Evolutionary conservation across 2,888 invertebrate genomes (phyloP).

Genomic region (Synergus laeviventris): DNA sequence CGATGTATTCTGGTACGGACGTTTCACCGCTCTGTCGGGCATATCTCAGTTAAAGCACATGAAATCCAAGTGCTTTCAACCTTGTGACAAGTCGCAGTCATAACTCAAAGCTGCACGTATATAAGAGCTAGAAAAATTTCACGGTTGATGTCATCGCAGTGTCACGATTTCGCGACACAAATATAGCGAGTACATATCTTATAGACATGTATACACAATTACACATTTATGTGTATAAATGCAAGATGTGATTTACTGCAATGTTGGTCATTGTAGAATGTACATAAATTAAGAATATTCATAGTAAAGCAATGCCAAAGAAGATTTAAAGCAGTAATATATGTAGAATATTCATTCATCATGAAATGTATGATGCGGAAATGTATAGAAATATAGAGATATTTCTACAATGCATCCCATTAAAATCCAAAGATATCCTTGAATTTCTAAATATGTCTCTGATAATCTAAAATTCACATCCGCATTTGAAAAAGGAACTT

Average conservation of each 20-base stretch:
- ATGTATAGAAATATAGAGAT: not conserved
- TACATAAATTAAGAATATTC: not conserved
- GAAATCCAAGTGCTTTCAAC: conserved; percentile 60
- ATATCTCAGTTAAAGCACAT: conserved; percentile 54
- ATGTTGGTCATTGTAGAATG: not conserved
- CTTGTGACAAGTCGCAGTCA: conserved; percentile 49
- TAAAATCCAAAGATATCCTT: not conserved
- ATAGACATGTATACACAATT: no score
- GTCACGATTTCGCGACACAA: conserved; percentile 45
- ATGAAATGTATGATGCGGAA: not conserved
- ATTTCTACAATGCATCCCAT: no score
- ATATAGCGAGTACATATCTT: not conserved
- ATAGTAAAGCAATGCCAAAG: not conserved
- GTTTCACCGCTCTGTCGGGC: conserved; percentile 31
- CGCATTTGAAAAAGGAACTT: not conserved
- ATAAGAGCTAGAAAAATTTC: conserved; percentile 58
- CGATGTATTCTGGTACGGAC: conserved; percentile 8
- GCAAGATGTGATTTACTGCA: not conserved
- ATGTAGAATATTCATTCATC: not conserved
- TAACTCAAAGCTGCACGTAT: conserved; percentile 53
- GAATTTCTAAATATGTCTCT: no score
- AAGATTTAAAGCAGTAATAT: not conserved
- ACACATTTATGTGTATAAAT: not conserved
- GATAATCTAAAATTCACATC: no score
- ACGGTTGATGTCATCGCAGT: conserved; percentile 53